These are phyloP conservation scores for Pseudorhiza aurosa DNA, from an alignment of 30 jellyfish, hydroid and myxozoan species.

Conservation along the genomic window DNA sequence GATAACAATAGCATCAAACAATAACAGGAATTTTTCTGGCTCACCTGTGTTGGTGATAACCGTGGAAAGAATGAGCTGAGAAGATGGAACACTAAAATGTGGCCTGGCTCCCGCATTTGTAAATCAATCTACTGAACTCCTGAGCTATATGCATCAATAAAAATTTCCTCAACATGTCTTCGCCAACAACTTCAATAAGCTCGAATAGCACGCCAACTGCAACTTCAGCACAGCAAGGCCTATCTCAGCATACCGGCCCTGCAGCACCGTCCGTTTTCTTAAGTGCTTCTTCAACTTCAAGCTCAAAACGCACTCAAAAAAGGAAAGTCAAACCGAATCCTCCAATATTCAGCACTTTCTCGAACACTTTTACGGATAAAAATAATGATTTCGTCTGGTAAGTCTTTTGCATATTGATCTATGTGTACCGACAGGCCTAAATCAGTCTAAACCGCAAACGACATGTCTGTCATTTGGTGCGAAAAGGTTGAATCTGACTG, in stretches of 20 bases:
- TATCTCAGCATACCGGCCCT: constrained; percentile 37
- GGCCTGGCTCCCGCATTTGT: neutral
- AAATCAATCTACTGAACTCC: neutral
- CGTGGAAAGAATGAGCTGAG: neutral
- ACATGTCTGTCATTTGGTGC: too few species aligned
- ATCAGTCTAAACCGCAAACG: neutral
- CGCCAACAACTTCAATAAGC: constrained; percentile 16
- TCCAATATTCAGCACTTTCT: constrained; percentile 70
- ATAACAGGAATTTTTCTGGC: neutral
- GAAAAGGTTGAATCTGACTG: too few species aligned
- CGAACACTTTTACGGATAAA: constrained; percentile 82
- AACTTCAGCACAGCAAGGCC: constrained; percentile 19
- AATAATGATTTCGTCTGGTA: constrained; percentile 94
- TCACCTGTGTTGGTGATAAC: neutral
- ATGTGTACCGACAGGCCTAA: constrained; percentile 1
- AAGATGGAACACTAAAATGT: neutral
- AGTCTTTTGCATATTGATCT: constrained; percentile 18
- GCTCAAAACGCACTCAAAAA: constrained; percentile 51
- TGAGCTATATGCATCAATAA: neutral
- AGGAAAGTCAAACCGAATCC: constrained; percentile 82
- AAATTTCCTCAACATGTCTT: neutral
- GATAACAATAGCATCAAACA: neutral
- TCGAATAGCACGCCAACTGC: constrained; percentile 5
- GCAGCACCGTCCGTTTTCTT: constrained; percentile 42
- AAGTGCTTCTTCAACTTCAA: constrained; percentile 29